Evolutionary conservation across 2,797 vertebrate genomes (phyloP), one percentile per base, ranked within the genome.

Genomic region (Merluccius polli): DNA sequence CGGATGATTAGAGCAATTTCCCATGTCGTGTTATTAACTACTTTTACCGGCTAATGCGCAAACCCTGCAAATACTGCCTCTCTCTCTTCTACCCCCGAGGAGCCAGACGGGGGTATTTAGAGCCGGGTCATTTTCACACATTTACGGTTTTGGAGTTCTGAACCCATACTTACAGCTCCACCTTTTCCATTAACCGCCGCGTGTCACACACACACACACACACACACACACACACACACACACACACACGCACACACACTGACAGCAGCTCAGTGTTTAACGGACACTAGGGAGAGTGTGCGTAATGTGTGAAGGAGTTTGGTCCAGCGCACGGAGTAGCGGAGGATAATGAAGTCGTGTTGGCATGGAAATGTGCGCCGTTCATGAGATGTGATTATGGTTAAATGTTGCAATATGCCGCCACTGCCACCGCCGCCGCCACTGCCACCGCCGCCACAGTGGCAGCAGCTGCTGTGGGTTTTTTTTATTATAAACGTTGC

Each of bases 331-430:
- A 79, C n/a, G 71, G 67, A 82, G 71, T 10, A 73, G 70, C 9
- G 18, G 59, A 24, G 68, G 27, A 73, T 35, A 41, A 27, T 75
- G 13, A 73, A 70, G 76, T 81, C 75, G 73, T 75, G 79, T 74
- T 31, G 31, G 74, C 72, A 77, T 65, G 48, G 75, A n/a, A 78
- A 72, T 63, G 78, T 27, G 76, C 72, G 77, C 18, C 32, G 74
- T 21, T 77, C 76, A 31, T 71, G 63, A 81, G 76, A 75, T 68
- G 75, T 70, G 72, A 86, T 85, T 77, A 77, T 70, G 78, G 44
- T 69, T 77, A 85, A 85, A 77, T 75, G 71, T 78, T 85, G 63
- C 76, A 81, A 76, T 71, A 80, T 80, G 84, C 75, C 80, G 44
- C 18, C 0, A 15, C 18, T 48, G 15, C 44, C 18, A 16, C 44